phyloP scores from a whole-genome alignment of 2,888 invertebrate genomes.

The Trisateles emortualis region DNA sequence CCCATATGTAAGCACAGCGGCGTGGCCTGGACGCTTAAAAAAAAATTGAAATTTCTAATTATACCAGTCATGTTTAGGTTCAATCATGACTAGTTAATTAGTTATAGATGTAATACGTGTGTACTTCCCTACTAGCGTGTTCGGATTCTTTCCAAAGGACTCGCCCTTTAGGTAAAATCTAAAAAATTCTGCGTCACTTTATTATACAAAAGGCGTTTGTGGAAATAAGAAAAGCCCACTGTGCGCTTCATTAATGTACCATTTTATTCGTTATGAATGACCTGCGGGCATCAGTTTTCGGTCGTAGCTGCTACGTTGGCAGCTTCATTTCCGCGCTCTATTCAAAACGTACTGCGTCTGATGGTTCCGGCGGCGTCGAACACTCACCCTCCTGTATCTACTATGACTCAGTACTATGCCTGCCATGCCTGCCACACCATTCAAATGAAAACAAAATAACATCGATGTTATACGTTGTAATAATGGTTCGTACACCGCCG shows the following conservation, averaged over 20 bases:
- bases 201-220: too few species aligned
- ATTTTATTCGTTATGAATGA: background rate
- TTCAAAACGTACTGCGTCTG: slow-evolving; percentile 5
- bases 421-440: background rate
- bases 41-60: too few species aligned
- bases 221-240: background rate
- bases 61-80: too few species aligned
- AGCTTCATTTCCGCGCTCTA: slow-evolving; percentile 22
- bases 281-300: background rate
- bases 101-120: too few species aligned
- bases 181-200: too few species aligned
- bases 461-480: slow-evolving; percentile 3
- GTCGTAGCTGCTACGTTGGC: slow-evolving; percentile 12
- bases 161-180: too few species aligned
- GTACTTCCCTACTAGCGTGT: too few species aligned
- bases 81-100: too few species aligned
- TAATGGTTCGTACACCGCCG: too few species aligned
- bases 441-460: slow-evolving; percentile 16
- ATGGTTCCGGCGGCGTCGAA: slow-evolving; percentile 17
- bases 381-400: background rate
- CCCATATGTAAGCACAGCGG: too few species aligned
- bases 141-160: too few species aligned
- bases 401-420: background rate
- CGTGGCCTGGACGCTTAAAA: too few species aligned
- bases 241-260: background rate